phyloP scores from a whole-genome alignment of 2,888 invertebrate genomes.

The Aproaerema taeniolella region DNA sequence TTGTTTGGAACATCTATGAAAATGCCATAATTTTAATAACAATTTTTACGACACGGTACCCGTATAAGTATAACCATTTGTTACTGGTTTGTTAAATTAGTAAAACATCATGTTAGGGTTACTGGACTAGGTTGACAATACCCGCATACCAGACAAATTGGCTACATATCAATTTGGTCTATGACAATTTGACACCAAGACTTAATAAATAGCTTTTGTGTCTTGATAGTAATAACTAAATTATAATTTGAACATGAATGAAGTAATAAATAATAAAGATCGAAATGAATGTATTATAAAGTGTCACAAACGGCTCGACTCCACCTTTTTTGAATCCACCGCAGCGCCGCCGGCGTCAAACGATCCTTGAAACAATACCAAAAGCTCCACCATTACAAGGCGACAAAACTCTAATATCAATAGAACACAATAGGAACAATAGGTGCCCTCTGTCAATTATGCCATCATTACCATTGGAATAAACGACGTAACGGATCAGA shows the following conservation, averaged over 20 bases:
- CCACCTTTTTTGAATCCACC: conserved; percentile 64
- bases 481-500: conserved; percentile 70
- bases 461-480: conserved; percentile 74
- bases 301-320: no score
- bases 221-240: no score
- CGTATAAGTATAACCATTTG: no score
- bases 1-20: no score
- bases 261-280: no score
- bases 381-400: conserved; percentile 65
- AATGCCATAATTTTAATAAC: no score
- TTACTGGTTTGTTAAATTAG: conserved; percentile 52
- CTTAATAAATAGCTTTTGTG: conserved; percentile 60
- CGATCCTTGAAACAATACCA: conserved; percentile 59
- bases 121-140: conserved; percentile 37
- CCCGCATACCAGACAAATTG: conserved; percentile 62
- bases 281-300: no score
- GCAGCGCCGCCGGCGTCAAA: conserved; percentile 40
- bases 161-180: conserved; percentile 71
- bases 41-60: no score
- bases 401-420: conserved; percentile 74
- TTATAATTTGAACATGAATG: no score
- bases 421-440: conserved; percentile 73
- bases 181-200: conserved; percentile 62
- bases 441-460: conserved; percentile 75
- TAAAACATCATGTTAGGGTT: conserved; percentile 40